A percentile compares a stretch with the other conserved stretches of the same genome.
phyloP scores from a whole-genome alignment of 2,113 vertebrate genomes.

The Oreocharis arfaki region DNA sequence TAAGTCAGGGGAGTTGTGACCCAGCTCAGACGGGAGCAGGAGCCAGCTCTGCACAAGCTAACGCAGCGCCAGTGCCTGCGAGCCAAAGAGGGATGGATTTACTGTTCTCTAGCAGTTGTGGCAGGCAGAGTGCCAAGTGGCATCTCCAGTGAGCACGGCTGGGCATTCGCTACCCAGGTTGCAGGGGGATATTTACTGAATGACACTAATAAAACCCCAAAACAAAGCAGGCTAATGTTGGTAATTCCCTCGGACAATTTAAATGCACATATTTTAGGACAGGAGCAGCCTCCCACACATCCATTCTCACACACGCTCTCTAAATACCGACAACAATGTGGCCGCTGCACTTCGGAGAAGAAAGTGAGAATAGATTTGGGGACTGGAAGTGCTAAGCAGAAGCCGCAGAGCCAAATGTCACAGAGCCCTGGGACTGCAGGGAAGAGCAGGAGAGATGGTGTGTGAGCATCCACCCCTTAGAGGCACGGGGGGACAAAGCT shows the following conservation, averaged over 20 bases:
- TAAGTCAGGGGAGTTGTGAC: not conserved
- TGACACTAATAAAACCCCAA: slow-evolving; percentile 13
- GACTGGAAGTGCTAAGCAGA: not conserved
- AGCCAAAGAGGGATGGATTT: not conserved
- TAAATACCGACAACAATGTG: not conserved
- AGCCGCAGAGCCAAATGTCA: not conserved
- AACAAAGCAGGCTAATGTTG: slow-evolving; percentile 41
- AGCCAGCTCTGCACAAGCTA: not conserved
- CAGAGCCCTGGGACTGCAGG: not conserved
- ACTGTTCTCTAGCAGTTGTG: not conserved
- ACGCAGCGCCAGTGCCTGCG: fast-evolving
- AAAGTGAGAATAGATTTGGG: not conserved
- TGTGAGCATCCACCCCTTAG: not conserved
- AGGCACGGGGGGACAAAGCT: not conserved
- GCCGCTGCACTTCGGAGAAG: not conserved
- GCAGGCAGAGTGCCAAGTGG: not conserved
- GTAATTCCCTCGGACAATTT: slow-evolving; percentile 38
- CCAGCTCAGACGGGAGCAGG: not conserved
- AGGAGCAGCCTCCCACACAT: not conserved
- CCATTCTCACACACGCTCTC: not conserved
- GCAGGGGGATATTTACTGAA: not conserved
- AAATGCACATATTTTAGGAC: slow-evolving; percentile 51
- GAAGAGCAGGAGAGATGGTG: not conserved
- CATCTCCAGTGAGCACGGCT: not conserved
- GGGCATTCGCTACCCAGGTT: not conserved